Conservation (phyloP, 1,140 invertebrate species). For the Drosophila trapezifrons region DNA sequence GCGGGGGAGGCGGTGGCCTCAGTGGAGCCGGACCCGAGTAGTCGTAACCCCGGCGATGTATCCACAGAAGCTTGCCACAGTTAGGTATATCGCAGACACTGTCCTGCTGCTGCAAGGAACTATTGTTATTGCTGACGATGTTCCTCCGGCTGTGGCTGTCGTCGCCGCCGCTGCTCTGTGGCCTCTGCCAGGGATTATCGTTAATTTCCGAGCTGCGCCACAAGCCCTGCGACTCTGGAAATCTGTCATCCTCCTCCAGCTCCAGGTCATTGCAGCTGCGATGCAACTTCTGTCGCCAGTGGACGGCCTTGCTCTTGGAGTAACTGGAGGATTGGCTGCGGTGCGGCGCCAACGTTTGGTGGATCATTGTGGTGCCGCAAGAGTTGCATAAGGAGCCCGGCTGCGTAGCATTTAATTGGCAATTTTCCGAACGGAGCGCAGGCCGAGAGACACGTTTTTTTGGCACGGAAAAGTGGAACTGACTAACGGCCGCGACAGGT, state of each 20-base stretch:
- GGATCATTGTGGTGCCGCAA: conserved; percentile 59
- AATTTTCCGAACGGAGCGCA: conserved; percentile 27
- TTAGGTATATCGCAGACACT: conserved; percentile 75
- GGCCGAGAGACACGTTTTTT: conserved; percentile 67
- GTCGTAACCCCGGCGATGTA: conserved; percentile 53
- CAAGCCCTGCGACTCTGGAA: conserved; percentile 10
- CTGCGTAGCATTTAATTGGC: conserved; percentile 50
- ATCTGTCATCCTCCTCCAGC: conserved; percentile 28
- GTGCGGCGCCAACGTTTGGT: conserved; percentile 70
- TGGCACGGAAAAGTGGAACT: conserved; percentile 77
- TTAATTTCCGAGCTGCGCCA: conserved; percentile 42
- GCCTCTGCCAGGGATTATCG: conserved; percentile 49
- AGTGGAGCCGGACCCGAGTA: conserved; percentile 27
- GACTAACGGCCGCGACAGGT: conserved; percentile 69
- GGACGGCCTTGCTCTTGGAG: conserved; percentile 49
- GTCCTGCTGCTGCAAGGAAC: conserved; percentile 15
- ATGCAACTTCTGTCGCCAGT: conserved; percentile 67
- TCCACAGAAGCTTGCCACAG: conserved; percentile 80
- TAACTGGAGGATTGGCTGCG: conserved; percentile 62
- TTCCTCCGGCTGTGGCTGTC: conserved; percentile 5
- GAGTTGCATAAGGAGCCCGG: conserved; percentile 51
- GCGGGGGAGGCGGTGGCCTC: conserved; percentile 39
- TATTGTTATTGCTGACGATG: conserved; percentile 19
- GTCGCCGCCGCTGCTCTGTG: conserved; percentile 55
- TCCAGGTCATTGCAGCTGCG: conserved; percentile 71